A percentile compares a stretch with the other conserved stretches of the same genome.
phyloP scores from a whole-genome alignment of 2,797 vertebrate species.

The Tolypeutes matacus region DNA sequence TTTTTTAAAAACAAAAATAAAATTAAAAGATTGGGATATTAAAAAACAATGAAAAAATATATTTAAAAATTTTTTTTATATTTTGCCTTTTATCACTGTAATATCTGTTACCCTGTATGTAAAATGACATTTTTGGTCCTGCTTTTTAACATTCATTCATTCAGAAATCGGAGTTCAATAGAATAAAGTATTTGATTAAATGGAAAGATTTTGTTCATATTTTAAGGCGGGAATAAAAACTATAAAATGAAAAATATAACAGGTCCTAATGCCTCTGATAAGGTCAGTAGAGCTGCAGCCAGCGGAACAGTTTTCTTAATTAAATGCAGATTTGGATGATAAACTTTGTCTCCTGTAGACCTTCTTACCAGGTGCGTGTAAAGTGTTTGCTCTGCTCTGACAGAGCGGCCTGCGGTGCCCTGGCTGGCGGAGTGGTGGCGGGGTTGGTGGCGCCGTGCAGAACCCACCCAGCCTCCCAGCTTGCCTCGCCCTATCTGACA shows the following conservation, averaged over 20 bases:
- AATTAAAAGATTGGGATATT: too few relatives aligned
- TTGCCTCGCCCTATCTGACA: constrained; percentile 1
- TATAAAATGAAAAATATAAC: constrained; percentile 8
- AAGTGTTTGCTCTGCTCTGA: neutral
- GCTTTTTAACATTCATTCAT: neutral
- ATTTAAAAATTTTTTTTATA: too few relatives aligned
- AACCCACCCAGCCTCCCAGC: neutral
- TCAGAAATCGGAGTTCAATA: neutral
- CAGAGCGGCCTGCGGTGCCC: neutral
- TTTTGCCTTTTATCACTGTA: too few relatives aligned
- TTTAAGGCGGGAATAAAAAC: constrained; percentile 35
- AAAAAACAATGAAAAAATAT: too few relatives aligned
- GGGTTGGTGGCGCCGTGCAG: neutral
- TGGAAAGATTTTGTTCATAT: neutral
- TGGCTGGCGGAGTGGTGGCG: neutral
- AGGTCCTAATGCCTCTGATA: neutral
- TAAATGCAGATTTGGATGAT: neutral
- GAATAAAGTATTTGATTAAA: neutral
- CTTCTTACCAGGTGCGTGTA: neutral
- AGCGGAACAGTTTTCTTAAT: neutral
- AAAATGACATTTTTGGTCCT: too few relatives aligned
- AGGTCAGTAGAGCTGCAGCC: neutral
- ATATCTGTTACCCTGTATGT: too few relatives aligned
- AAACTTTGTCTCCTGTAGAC: neutral
- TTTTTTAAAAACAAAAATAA: too few relatives aligned